phyloP scores from a whole-genome alignment of 2,113 vertebrate genomes.

The Pao palembangensis region DNA sequence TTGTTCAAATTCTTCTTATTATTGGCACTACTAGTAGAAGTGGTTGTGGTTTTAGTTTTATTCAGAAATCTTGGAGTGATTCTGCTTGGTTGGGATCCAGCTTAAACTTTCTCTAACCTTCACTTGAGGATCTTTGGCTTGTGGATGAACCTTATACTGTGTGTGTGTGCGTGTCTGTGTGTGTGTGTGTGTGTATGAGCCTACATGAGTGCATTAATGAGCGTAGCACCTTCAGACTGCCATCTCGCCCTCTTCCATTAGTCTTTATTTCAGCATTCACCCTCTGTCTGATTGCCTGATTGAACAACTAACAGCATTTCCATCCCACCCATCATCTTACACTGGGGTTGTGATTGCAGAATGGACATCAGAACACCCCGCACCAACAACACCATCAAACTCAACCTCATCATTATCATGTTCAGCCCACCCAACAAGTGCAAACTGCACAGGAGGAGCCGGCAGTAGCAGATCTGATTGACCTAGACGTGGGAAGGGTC shows the following conservation, averaged over 20 bases:
- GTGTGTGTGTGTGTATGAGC: neutral
- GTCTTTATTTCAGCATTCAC: slow-evolving; percentile 10
- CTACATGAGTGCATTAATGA: slow-evolving; percentile 3
- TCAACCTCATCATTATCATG: slow-evolving; percentile 35
- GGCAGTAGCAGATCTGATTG: slow-evolving; percentile 69
- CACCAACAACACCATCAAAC: slow-evolving; percentile 7
- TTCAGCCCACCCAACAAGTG: slow-evolving; percentile 28
- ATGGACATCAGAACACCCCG: slow-evolving; percentile 71
- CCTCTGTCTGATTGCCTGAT: slow-evolving; percentile 17
- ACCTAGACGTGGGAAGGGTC: slow-evolving; percentile 80
- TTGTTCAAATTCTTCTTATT: neutral
- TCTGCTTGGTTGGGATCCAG: slow-evolving; percentile 3
- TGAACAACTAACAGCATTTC: slow-evolving; percentile 17
- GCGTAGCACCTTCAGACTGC: slow-evolving; percentile 20
- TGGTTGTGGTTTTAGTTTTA: neutral
- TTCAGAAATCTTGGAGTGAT: neutral
- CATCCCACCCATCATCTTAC: slow-evolving; percentile 58
- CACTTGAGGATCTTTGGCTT: too few species aligned
- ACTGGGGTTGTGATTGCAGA: slow-evolving; percentile 84
- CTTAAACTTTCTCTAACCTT: too few species aligned
- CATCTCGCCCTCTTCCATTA: slow-evolving; percentile 1
- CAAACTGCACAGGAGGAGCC: slow-evolving; percentile 25
- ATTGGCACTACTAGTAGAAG: neutral
- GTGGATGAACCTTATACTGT: too few species aligned
- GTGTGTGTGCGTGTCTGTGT: too few species aligned